Evolutionary conservation across 1,140 invertebrate species (phyloP), one percentile per base, ranked within the genome.

Genomic region (Meloidogyne exigua): DNA sequence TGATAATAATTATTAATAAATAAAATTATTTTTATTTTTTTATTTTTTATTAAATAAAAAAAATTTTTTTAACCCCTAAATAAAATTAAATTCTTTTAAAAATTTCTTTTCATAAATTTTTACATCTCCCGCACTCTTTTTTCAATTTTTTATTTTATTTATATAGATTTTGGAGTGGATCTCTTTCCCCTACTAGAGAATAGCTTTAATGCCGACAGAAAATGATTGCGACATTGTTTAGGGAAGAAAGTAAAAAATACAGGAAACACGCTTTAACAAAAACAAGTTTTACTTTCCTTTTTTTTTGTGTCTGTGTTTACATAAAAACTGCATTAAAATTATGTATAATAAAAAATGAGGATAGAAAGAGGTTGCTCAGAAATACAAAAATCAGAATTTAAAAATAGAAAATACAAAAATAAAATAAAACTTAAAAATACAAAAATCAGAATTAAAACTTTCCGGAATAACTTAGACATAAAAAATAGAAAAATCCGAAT

Each of bases 11-110:
- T 32, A 32, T 32, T 32, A 32, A 32, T 39, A 39, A 39, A 9
- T 4, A 10, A 39, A 39, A 15, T n/a, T n/a, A n/a, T 57, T 57
- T 57, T 57, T 57, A 57, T 57, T 57, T 18, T 7, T 0, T n/a
- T 57, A n/a, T n/a, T n/a, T 18, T 18, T 49, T 57, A 57, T 57
- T 21, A 57, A 57, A 57, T 57, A 57, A 57, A 57, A 57, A 57
- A n/a, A n/a, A n/a, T n/a, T n/a, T n/a, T n/a, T n/a, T n/a, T 57
- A 57, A n/a, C 49, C 49, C 49, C 49, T 57, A 57, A 57, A 57
- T 9, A n/a, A 57, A 57, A n/a, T n/a, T n/a, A 57, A 57, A 57
- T 57, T n/a, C 49, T 57, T 15, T 57, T 12, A 57, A 57, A 57
- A n/a, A n/a, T 57, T 57, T 49, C 44, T 49, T n/a, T 57, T 9